Base-by-base conservation (phyloP, 2,113 vertebrate species). In the Cyphomyrus discorhynchus region DNA sequence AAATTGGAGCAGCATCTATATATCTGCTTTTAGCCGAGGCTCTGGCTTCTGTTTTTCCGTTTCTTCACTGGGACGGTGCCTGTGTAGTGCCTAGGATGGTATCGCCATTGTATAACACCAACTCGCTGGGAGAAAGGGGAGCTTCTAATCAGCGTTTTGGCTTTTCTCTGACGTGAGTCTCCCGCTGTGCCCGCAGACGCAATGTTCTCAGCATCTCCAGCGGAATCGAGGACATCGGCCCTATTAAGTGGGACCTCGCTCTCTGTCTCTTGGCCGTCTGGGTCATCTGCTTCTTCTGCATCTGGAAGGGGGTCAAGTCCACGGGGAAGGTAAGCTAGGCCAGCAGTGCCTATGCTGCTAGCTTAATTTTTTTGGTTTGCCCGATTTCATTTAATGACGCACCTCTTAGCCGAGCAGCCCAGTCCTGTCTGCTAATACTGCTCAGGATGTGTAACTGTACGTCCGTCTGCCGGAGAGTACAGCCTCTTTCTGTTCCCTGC, bases 261-360 rank as follows among this genome's bases (percentile, higher is more conserved):
- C 95, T 99, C 90, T 99, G 98, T 95, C 96, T 99, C 50, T 96
- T 99, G 70, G 95, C 97, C 0, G 96, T 98, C 92, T 99, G 98
- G 98, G 95, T 99, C 93, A 96, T 99, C 94, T 99, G 98, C 92
- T 99, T 99, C 95, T 99, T 99, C 96, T 99, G 98, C 95, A 99
- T 99, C 95, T 99, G 98, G 98, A 99, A 99, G 94, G 98, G 98
- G 35, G 97, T 99, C 92, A 98, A 97, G 92, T 98, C 98, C 90
- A 99, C 98, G 0, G 98, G 98, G 91, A 99, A 99, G 95, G 98
- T 99, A 93, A 96, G 95, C 91, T 42, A 50, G 35, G 5, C 24
- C 74, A 15, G 8, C 7, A 45, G 5, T 1, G 17, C 13, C 7
- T 88, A 13, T 46, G 35, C 39, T 77, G 46, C 19, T 27, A 42